phyloP scores from a whole-genome alignment of 1,140 invertebrate species.

The Psix sp. region DNA sequence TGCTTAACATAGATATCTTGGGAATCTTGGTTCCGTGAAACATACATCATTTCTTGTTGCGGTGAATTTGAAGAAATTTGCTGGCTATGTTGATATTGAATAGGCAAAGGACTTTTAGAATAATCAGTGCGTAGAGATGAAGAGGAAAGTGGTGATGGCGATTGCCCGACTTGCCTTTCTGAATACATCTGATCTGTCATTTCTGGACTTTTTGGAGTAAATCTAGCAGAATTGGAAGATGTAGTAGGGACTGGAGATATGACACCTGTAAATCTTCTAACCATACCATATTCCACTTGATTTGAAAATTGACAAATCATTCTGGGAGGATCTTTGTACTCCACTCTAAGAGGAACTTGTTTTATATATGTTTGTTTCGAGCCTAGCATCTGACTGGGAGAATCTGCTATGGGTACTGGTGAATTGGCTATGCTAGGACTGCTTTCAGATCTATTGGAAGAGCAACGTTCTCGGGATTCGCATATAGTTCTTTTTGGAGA shows the following conservation, averaged over 20 bases:
- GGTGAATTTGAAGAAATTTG: conserved; percentile 4
- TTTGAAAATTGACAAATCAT: conserved; percentile 10
- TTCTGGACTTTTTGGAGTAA: conserved; percentile 16
- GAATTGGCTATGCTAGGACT: conserved; percentile 55
- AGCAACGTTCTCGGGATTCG: conserved; percentile 52
- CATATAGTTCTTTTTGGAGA: conserved; percentile 70
- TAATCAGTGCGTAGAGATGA: conserved; percentile 47
- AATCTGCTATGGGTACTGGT: conserved; percentile 65
- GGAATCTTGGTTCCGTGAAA: conserved; percentile 12
- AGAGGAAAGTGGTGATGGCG: conserved; percentile 36
- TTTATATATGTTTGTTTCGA: conserved; percentile 38
- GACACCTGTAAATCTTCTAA: conserved; percentile 24
- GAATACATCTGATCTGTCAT: conserved; percentile 23
- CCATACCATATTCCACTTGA: conserved; percentile 13
- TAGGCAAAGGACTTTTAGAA: conserved; percentile 43
- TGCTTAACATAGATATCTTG: conserved; percentile 40
- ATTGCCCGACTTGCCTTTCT: conserved; percentile 35
- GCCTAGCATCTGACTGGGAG: conserved; percentile 55
- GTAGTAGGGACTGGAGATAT: conserved; percentile 32
- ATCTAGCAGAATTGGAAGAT: conserved; percentile 14
- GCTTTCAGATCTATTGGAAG: conserved; percentile 39
- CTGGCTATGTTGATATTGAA: conserved; percentile 29
- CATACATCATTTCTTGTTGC: conserved; percentile 28
- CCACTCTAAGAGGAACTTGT: conserved; percentile 34
- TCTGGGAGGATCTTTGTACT: conserved; percentile 31